Evolutionary conservation across 2,113 vertebrate genomes (phyloP).

Genomic region (Chauna torquata): DNA sequence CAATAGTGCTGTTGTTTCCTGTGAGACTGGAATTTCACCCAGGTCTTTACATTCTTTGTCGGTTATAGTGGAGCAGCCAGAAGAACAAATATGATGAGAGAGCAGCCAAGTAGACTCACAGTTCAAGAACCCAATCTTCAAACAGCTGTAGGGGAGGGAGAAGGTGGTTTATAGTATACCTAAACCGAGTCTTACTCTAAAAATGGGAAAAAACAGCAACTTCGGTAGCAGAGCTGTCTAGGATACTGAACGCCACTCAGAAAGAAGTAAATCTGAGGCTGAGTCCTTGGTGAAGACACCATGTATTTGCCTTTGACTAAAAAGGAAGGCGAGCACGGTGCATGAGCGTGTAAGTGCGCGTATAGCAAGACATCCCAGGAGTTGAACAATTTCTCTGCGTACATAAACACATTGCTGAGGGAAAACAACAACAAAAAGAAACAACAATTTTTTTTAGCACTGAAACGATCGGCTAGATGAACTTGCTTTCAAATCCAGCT

Average conservation of each 20-base stretch:
- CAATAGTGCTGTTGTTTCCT: not conserved
- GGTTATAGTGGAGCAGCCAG: not conserved
- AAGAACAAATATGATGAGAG: not conserved
- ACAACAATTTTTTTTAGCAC: not conserved
- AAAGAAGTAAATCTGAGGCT: not conserved
- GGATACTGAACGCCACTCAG: not conserved
- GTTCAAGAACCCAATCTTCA: not conserved
- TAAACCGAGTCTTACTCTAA: not conserved
- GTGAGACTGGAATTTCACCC: slow-evolving; percentile 5
- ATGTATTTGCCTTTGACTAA: not conserved
- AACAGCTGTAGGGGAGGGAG: not conserved
- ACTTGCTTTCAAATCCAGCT: not conserved
- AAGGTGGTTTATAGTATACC: not conserved
- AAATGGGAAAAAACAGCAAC: not conserved
- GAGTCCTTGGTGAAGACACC: not conserved
- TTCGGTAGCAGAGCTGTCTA: not conserved
- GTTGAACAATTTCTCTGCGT: not conserved
- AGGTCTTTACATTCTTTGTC: slow-evolving; percentile 35
- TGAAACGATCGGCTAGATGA: not conserved
- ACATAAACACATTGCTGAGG: not conserved
- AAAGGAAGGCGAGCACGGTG: not conserved
- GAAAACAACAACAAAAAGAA: not conserved
- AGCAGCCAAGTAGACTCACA: not conserved
- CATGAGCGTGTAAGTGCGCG: not conserved
- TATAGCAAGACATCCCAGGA: not conserved